Percentiles rank a stretch among this genome's conserved stretches.
Conservation (phyloP, 2,797 vertebrate genomes). For the Semotilus atromaculatus region DNA sequence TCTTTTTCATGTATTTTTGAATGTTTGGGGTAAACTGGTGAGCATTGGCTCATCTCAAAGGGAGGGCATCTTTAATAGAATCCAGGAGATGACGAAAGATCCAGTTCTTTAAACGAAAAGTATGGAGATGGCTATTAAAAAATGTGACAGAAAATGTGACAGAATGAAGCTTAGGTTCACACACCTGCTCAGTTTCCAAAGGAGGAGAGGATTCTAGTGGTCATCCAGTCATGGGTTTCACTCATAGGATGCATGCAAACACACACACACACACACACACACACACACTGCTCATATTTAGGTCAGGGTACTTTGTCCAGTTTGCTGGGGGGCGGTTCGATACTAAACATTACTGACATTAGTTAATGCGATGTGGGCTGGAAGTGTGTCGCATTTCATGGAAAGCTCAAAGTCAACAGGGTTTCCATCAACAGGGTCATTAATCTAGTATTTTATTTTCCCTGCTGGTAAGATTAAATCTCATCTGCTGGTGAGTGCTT, state of each 20-base stretch:
- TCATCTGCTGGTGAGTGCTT: slow-evolving; percentile 31
- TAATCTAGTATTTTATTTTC: slow-evolving; percentile 36
- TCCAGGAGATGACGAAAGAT: too few species aligned
- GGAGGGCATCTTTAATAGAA: neutral
- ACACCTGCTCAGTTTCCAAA: neutral
- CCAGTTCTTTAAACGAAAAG: too few species aligned
- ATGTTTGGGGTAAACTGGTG: neutral
- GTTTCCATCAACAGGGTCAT: slow-evolving; percentile 43
- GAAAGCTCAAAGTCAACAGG: slow-evolving; percentile 34
- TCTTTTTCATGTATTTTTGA: neutral
- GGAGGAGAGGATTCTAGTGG: neutral
- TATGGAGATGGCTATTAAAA: too few species aligned
- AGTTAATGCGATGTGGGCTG: slow-evolving; percentile 23
- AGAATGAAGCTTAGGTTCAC: neutral
- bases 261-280: neutral
- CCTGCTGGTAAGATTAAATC: slow-evolving; percentile 31
- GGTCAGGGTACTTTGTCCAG: neutral
- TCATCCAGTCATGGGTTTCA: neutral
- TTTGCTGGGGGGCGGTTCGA: slow-evolving; percentile 27
- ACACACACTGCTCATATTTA: slow-evolving; percentile 21
- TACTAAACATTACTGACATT: slow-evolving; percentile 37
- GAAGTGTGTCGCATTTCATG: slow-evolving; percentile 31
- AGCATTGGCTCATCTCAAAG: neutral
- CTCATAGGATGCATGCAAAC: neutral
- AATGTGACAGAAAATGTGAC: neutral